Base-by-base conservation (phyloP, 2,888 invertebrate genomes). In the Harpalus rubripes region DNA sequence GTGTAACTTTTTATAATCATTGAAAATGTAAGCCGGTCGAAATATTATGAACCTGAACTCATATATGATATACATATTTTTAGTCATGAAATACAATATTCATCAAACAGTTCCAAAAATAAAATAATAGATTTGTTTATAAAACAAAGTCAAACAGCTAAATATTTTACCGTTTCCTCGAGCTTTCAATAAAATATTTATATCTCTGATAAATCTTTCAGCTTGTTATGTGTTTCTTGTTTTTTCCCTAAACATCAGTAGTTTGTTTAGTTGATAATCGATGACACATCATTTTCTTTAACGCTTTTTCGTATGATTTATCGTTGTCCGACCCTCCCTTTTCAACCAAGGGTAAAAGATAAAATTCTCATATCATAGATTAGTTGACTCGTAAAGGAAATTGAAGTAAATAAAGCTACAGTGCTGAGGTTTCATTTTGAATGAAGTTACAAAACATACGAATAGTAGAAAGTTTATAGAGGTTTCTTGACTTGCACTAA, bases 151-250 rank as follows among this genome's bases (percentile, higher is more conserved):
- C 44, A 52, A 52, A 32, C 44, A 52, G 32, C 2, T 68, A 68
- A 68, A 68, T 68, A 68, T 68, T 68, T 68, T 68, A 68, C n/a
- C 15, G 7, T 32, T 68, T 39, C 68, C n/a, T 5, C n/a, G 68
- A 68, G n/a, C 39, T 32, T n/a, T 5, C 15, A 68, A 39, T 68
- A 68, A 68, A 68, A 68, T 68, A 68, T 68, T 68, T 68, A 68
- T 63, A 22, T 16, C 15, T 1, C 26, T 63, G 16, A 63, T 63
- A 63, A 63, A 63, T 63, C 68, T 15, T 39, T 68, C n/a, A 52
- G 44, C 12, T 12, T 12, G 44, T 52, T 52, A 8, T 52, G 44
- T 52, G 32, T 32, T 32, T 52, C 7, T 52, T 52, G 44, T 8
- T 12, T 52, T 32, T 32, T 32, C 6, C 32, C 32, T 32, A 32